phyloP scores from a whole-genome alignment of 1,140 invertebrate genomes.

The Nasonia longicornis region DNA sequence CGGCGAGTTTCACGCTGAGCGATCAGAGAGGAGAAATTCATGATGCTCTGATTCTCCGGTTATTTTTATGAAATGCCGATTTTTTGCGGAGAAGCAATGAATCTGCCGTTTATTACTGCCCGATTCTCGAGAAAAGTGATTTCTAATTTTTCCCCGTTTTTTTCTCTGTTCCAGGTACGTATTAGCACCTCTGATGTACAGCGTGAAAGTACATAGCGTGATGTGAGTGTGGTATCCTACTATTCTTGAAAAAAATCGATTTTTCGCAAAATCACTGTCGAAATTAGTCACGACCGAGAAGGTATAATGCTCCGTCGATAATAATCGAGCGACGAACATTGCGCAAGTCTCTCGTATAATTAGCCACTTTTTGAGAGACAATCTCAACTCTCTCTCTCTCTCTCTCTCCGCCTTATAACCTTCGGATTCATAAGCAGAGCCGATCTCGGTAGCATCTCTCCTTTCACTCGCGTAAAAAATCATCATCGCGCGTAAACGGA shows the following conservation, averaged over 20 bases:
- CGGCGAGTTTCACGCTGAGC: not conserved
- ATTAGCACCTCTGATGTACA: not conserved
- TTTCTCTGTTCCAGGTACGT: constrained; percentile 14
- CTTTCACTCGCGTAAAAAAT: not conserved
- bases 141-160: constrained; percentile 4
- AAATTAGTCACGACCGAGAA: not conserved
- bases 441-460: not conserved
- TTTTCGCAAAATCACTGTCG: not conserved
- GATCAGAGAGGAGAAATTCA: not conserved
- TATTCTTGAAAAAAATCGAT: not conserved
- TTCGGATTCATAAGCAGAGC: not conserved
- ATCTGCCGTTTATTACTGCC: not conserved
- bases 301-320: not conserved
- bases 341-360: not conserved
- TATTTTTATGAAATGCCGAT: not conserved
- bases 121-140: not conserved
- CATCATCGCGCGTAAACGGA: not conserved
- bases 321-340: not conserved
- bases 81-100: not conserved
- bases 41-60: not conserved
- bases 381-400: not conserved
- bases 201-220: not conserved
- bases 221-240: not conserved
- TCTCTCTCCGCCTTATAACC: not conserved
- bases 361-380: not conserved